phyloP scores from a whole-genome alignment of 2,797 vertebrate genomes.

The Sebastes cheni region DNA sequence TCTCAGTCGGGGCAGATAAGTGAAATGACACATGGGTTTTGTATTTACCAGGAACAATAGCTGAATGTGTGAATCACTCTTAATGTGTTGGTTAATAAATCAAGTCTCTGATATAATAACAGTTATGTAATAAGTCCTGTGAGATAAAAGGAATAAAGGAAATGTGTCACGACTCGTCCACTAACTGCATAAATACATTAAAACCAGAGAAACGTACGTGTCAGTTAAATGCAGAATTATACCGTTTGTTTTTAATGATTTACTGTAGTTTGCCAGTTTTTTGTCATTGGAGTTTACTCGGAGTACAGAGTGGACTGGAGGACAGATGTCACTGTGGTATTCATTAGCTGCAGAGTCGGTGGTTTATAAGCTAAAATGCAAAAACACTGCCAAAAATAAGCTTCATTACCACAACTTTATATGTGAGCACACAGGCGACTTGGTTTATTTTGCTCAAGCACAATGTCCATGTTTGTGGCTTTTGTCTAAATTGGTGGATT shows the following conservation, averaged over 20 bases:
- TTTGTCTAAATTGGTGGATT: slow-evolving; percentile 54
- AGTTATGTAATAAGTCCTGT: neutral
- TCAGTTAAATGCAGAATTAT: neutral
- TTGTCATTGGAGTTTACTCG: neutral
- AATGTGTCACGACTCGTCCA: neutral
- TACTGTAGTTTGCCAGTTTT: neutral
- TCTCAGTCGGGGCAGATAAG: slow-evolving; percentile 36
- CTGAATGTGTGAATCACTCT: slow-evolving; percentile 40
- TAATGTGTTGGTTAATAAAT: slow-evolving; percentile 25
- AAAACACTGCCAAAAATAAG: slow-evolving; percentile 59
- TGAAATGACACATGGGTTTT: slow-evolving; percentile 45
- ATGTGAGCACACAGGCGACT: slow-evolving; percentile 2
- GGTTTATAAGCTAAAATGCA: slow-evolving; percentile 38
- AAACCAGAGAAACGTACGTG: neutral
- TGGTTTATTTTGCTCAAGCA: slow-evolving; percentile 11
- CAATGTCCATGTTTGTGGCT: slow-evolving; percentile 46
- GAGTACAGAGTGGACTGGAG: slow-evolving; percentile 11
- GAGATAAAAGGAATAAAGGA: slow-evolving; percentile 13
- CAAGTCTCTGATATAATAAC: slow-evolving; percentile 17
- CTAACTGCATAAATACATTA: neutral
- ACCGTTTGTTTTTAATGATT: neutral
- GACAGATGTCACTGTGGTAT: slow-evolving; percentile 52
- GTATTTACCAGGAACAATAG: slow-evolving; percentile 48
- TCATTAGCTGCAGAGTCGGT: slow-evolving; percentile 43
- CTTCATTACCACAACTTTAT: slow-evolving; percentile 40